Base-by-base conservation (phyloP, 2,113 vertebrate genomes). In the Lampris incognitus region DNA sequence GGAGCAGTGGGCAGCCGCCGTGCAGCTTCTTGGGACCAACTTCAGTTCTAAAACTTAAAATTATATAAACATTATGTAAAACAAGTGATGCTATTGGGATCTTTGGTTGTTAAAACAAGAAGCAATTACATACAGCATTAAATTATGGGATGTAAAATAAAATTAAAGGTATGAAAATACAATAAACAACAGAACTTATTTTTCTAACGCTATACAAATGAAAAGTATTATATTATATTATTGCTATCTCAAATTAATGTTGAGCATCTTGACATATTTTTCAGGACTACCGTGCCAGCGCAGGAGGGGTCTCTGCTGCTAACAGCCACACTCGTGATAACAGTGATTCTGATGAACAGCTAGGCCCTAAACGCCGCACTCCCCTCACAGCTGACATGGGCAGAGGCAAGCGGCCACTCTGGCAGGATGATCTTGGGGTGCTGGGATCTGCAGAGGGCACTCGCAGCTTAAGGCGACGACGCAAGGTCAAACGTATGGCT, bases 401-500 rank as follows among this genome's bases (percentile, higher is more conserved):
- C 2, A 92, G 93, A 38, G 87, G 79, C 82, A 95, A 94, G 84
- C 80, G 94, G 0, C 92, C 94, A 0, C 85, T 94, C 38, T 95
- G 94, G 94, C 91, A 89, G 0, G 94, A 95, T 0, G 94, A 95
- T 74, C 56, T 90, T 9, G 87, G 94, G 2, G 88, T 94, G 6
- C 84, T 94, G 36, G 98, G 98, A 40, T 94, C 87, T 55, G 90
- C 95, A 6, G 92, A 93, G 93, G 95, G 84, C 68, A 96, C 94
- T 73, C 95, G 97, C 72, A 96, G 96, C 78, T 92, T 98, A 8
- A 94, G 98, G 7, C 90, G 98, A 63, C 92, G 97, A 39, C 93
- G 97, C 56, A 99, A 98, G 74, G 97, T 99, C 48, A 99, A 99
- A 78, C 95, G 98, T 11, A 99, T 99, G 98, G 97, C 98, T 0